Conservation (phyloP, 1,140 invertebrate species). For the Zaprionus camerounensis region DNA sequence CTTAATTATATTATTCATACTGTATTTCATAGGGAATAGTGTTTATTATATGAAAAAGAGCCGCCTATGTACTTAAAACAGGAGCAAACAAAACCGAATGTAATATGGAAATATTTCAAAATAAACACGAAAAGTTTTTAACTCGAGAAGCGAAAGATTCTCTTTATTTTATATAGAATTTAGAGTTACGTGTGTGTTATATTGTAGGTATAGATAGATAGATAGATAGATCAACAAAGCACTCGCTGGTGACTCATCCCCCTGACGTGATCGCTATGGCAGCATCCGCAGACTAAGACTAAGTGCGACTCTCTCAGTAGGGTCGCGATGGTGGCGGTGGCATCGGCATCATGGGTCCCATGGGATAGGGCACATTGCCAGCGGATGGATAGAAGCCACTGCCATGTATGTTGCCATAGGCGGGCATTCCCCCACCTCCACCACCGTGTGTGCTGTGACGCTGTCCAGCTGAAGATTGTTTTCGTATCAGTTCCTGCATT, state of each 20-base stretch:
- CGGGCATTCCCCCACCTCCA: slow-evolving; percentile 23
- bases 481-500: slow-evolving; percentile 90
- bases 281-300: slow-evolving; percentile 30
- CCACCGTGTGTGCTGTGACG: slow-evolving; percentile 45
- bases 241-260: slow-evolving; percentile 35
- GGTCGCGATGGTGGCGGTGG: slow-evolving; percentile 82
- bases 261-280: slow-evolving; percentile 27
- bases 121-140: slow-evolving; percentile 63
- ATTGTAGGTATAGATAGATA: not conserved
- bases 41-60: slow-evolving; percentile 35
- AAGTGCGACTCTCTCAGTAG: slow-evolving; percentile 38
- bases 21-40: slow-evolving; percentile 50
- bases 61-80: slow-evolving; percentile 71
- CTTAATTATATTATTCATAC: slow-evolving; percentile 54
- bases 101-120: slow-evolving; percentile 62
- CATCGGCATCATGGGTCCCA: slow-evolving; percentile 86
- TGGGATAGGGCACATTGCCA: slow-evolving; percentile 85
- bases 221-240: slow-evolving; percentile 39
- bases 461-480: slow-evolving; percentile 58
- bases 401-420: slow-evolving; percentile 60
- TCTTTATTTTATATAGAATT: not conserved
- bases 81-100: slow-evolving; percentile 31
- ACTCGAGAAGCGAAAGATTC: slow-evolving; percentile 18
- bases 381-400: slow-evolving; percentile 66
- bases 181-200: slow-evolving; percentile 22